Evolutionary conservation across 2,888 invertebrate species (phyloP), one percentile per base, ranked within the genome.

Genomic region (Diaphora mendica): DNA sequence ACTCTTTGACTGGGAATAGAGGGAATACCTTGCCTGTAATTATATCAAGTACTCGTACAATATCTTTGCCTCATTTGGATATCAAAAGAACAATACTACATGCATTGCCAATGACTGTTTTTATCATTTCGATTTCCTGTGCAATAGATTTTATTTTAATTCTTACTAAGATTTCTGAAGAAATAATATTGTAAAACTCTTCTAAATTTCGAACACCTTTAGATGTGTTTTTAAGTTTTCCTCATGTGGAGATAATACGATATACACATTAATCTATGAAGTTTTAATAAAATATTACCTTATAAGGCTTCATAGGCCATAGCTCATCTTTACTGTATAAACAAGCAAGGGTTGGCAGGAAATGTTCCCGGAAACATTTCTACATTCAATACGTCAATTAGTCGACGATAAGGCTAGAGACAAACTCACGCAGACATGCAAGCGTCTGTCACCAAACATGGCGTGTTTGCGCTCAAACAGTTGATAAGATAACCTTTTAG

Each of bases 401-500:
- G 90, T 87, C 85, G 87, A 86, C 92, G 93, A 91, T 91, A 89
- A 92, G 89, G 88, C 83, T 87, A 87, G 86, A 91, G 88, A 90
- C 92, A 92, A 89, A 91, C 93, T 91, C 90, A 95, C 93, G 91
- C 90, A 95, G 95, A 94, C 95, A 91, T 87, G 85, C 91, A 88
- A 91, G 94, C 93, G 95, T 94, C 94, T 91, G 92, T 93, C 93
- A 89, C 90, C 91, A 93, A 93, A 93, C 91, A 93, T 82, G 84
- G 86, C 78, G 85, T 94, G 92, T 95, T 93, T 94, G 92, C 85
- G 88, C 88, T 89, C 94, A 95, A 95, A 95, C 90, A 94, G 84
- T 88, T 93, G 95, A 95, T 95, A 95, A 95, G 95, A 94, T 94
- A 93, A 92, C 92, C 93, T 94, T 94, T 95, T 89, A 89, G 86